Percentiles rank a stretch among this genome's conserved stretches.
These are phyloP conservation scores for Phallusia fumigata DNA, from an alignment of 23 tunicate species.

Conservation along the genomic window DNA sequence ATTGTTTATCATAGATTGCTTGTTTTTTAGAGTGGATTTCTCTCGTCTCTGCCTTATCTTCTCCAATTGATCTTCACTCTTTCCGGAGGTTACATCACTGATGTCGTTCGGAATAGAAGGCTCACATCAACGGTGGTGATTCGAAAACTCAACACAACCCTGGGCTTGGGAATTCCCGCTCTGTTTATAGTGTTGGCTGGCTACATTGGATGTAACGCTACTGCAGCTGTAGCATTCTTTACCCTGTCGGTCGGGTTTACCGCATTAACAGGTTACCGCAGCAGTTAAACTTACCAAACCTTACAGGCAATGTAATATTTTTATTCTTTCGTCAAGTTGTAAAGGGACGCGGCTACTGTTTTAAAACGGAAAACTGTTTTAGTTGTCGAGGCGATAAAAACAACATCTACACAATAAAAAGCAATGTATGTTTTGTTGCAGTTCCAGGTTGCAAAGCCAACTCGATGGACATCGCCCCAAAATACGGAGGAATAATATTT, in stretches of 20 bases:
- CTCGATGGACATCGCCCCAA: conserved; percentile 84
- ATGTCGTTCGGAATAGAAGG: conserved; percentile 20
- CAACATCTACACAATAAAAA: too few species aligned
- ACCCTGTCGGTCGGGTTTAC: conserved; percentile 49
- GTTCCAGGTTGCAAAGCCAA: conserved; percentile 93
- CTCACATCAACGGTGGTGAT: conserved; percentile 12
- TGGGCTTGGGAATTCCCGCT: conserved; percentile 62
- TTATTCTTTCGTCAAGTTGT: too few species aligned
- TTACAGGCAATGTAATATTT: too few species aligned
- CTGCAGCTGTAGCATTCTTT: conserved; percentile 60
- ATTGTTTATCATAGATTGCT: neutral
- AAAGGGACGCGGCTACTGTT: too few species aligned
- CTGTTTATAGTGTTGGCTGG: too few species aligned
- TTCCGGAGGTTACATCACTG: conserved; percentile 61
- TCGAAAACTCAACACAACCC: conserved; percentile 61
- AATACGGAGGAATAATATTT: conserved; percentile 74
- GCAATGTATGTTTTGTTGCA: too few species aligned
- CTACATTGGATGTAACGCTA: conserved; percentile 60
- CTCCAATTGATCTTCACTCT: conserved; percentile 53
- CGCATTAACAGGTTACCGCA: conserved; percentile 52
- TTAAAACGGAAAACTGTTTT: too few species aligned
- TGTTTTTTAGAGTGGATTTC: conserved; percentile 50
- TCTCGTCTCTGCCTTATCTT: conserved; percentile 53
- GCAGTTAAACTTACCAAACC: too few species aligned
- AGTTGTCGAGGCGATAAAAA: too few species aligned